Evolutionary conservation across 2,888 invertebrate species (phyloP).

Genomic region (Hypercompe scribonia): DNA sequence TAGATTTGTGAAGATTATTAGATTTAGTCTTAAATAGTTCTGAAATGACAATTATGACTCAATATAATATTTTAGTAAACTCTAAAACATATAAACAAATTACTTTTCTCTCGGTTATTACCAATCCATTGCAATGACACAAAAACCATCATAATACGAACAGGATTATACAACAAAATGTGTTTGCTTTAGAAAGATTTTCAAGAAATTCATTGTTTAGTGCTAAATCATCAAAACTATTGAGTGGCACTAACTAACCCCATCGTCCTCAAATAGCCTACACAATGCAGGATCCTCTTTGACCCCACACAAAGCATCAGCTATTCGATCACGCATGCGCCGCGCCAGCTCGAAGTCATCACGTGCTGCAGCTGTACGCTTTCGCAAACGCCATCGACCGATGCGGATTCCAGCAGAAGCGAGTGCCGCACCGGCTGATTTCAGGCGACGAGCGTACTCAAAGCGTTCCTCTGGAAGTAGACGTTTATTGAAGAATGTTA

Average conservation of each 20-base stretch:
- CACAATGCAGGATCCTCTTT: conserved; percentile 91
- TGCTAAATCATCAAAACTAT: no score
- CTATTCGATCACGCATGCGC: conserved; percentile 95
- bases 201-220: no score
- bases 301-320: conserved; percentile 92
- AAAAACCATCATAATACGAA: no score
- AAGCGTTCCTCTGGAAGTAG: conserved; percentile 92
- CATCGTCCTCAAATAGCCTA: conserved; percentile 92
- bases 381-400: conserved; percentile 96
- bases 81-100: no score
- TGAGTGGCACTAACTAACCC: conserved; percentile 80
- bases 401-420: conserved; percentile 95
- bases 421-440: conserved; percentile 93
- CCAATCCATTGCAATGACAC: no score
- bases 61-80: no score
- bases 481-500: no score
- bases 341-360: conserved; percentile 97
- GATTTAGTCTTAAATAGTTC: no score
- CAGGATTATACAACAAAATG: no score
- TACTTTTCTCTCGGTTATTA: no score
- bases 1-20: background rate
- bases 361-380: conserved; percentile 95
- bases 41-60: no score
- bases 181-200: no score
- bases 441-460: conserved; percentile 96